These are phyloP conservation scores for Drosophila merina DNA, from an alignment of 2,888 invertebrate species.

Conservation along the genomic window DNA sequence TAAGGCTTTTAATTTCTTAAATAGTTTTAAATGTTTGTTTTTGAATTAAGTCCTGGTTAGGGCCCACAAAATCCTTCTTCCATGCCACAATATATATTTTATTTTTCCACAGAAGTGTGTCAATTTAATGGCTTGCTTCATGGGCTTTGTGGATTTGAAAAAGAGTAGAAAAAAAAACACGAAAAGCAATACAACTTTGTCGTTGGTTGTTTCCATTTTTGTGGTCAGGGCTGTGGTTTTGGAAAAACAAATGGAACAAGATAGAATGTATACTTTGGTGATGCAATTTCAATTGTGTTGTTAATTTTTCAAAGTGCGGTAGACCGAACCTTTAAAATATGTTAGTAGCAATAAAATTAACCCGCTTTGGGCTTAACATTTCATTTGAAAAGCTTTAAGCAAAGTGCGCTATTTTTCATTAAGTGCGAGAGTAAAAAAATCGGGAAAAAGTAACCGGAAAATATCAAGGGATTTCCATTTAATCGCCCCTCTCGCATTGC, in stretches of 20 bases:
- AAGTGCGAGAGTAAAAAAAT: not conserved
- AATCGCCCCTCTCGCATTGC: slow-evolving; percentile 26
- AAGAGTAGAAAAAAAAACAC: not conserved
- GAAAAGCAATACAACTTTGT: slow-evolving; percentile 7
- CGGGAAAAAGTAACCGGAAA: slow-evolving; percentile 9
- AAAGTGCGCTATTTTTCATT: not conserved
- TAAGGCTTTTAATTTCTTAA: not conserved
- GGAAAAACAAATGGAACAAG: not conserved
- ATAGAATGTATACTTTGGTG: slow-evolving; percentile 27
- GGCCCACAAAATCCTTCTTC: slow-evolving; percentile 10
- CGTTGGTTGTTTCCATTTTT: slow-evolving; percentile 22
- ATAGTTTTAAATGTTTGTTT: not conserved
- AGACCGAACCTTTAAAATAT: slow-evolving; percentile 36
- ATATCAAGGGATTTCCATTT: slow-evolving; percentile 29
- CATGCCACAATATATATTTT: slow-evolving; percentile 28
- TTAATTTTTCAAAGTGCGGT: slow-evolving; percentile 66
- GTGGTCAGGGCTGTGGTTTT: slow-evolving; percentile 34
- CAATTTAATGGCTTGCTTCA: slow-evolving; percentile 37
- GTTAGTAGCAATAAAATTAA: slow-evolving; percentile 45
- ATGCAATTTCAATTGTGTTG: slow-evolving; percentile 45
- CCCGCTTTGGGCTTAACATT: slow-evolving; percentile 14
- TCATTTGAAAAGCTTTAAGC: not conserved
- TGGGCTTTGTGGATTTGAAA: slow-evolving; percentile 22
- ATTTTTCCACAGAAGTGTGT: slow-evolving; percentile 41
- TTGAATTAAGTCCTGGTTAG: not conserved